Conservation (phyloP, 2,888 invertebrate species). For the Melinaea marsaeus region DNA sequence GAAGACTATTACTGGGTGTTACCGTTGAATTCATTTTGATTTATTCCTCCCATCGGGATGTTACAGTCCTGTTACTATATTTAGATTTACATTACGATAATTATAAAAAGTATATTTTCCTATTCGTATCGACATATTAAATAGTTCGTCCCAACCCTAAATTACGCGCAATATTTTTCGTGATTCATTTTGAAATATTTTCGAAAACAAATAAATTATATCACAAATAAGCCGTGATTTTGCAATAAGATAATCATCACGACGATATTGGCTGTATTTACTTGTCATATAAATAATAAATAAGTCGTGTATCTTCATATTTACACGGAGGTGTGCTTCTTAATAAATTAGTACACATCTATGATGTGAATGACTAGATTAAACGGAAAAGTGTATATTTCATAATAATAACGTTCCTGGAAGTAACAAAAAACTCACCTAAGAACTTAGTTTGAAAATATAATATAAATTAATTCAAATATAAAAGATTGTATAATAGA, state of each 20-base stretch:
- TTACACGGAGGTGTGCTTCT: slow-evolving; percentile 50
- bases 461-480: too few relatives aligned
- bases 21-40: slow-evolving; percentile 29
- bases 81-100: slow-evolving; percentile 4
- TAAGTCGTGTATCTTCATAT: slow-evolving; percentile 53
- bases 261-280: slow-evolving; percentile 50
- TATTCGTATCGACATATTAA: too few relatives aligned
- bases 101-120: too few relatives aligned
- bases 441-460: background rate
- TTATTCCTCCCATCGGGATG: slow-evolving; percentile 26
- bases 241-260: slow-evolving; percentile 44
- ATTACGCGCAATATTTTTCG: too few relatives aligned
- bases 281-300: slow-evolving; percentile 39
- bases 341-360: slow-evolving; percentile 39
- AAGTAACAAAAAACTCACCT: too few relatives aligned
- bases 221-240: slow-evolving; percentile 50
- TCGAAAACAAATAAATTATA: slow-evolving; percentile 20
- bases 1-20: slow-evolving; percentile 27
- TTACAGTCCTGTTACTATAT: slow-evolving; percentile 23
- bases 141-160: too few relatives aligned
- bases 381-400: background rate
- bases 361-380: background rate
- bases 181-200: slow-evolving; percentile 12
- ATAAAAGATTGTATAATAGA: too few relatives aligned
- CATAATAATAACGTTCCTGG: too few relatives aligned